phyloP scores from a whole-genome alignment of 2,797 vertebrate species.

The Cygnus olor region DNA sequence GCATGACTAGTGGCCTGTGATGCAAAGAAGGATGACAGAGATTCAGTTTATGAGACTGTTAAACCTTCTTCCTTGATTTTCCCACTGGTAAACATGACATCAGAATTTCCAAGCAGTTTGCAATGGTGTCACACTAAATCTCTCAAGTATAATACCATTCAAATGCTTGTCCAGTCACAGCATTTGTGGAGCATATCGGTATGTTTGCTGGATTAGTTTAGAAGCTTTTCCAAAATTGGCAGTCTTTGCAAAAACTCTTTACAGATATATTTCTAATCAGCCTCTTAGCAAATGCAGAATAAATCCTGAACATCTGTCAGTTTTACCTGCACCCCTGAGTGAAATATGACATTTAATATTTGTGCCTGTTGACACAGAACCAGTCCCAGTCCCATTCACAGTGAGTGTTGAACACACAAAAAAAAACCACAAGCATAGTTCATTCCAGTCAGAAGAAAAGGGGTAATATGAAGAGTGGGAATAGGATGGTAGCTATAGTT shows the following conservation, averaged over 20 bases:
- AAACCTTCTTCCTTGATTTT: not conserved
- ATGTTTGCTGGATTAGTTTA: not conserved
- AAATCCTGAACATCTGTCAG: not conserved
- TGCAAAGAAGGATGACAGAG: not conserved
- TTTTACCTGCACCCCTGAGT: not conserved
- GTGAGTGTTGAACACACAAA: not conserved
- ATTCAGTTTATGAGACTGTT: not conserved
- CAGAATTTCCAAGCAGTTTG: constrained; percentile 10
- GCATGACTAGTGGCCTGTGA: not conserved
- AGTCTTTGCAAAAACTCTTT: not conserved
- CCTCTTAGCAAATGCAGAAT: not conserved
- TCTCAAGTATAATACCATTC: not conserved
- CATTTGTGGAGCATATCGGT: not conserved
- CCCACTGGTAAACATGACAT: not conserved
- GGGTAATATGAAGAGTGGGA: not conserved
- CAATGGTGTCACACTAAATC: not conserved
- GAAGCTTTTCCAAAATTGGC: not conserved
- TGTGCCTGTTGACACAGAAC: not conserved
- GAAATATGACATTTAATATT: not conserved
- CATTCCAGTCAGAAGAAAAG: not conserved
- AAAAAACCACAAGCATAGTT: fast-evolving
- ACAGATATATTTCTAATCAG: not conserved
- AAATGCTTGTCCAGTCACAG: not conserved
- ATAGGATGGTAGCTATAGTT: not conserved
- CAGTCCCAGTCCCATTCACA: not conserved